phyloP scores from a whole-genome alignment of 2,797 vertebrate species.

The Carcharodon carcharias region DNA sequence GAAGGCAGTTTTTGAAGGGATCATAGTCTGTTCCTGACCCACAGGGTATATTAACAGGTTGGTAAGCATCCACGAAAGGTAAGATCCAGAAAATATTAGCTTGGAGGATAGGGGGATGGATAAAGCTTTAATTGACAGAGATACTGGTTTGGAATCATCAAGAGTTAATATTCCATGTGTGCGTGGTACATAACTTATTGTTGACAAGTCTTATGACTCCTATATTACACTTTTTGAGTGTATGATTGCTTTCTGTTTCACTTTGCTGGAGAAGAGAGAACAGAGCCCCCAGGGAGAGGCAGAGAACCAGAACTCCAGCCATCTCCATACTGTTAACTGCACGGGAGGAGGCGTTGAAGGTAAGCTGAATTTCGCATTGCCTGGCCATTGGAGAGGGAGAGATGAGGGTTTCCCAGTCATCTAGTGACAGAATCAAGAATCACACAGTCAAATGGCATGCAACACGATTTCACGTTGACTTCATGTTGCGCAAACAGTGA shows the following conservation, averaged over 20 bases:
- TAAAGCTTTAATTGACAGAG: neutral
- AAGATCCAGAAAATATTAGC: neutral
- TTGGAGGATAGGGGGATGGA: neutral
- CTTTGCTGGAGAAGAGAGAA: no score
- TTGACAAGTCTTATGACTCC: neutral
- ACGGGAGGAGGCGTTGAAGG: no score
- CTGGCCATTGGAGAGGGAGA: no score
- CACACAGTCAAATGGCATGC: no score
- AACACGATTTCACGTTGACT: no score
- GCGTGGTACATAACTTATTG: neutral
- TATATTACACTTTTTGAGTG: neutral
- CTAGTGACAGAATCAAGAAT: no score
- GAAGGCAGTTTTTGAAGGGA: neutral
- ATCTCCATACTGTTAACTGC: no score
- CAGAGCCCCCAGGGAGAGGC: no score
- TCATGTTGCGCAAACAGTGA: no score
- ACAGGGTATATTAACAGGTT: neutral
- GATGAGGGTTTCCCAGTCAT: no score
- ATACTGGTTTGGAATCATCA: neutral
- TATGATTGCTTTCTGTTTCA: neutral
- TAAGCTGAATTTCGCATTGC: no score
- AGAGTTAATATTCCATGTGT: neutral
- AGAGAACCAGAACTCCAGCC: no score
- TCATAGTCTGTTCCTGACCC: neutral
- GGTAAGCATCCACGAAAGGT: neutral